Conservation (phyloP, 2,113 vertebrate genomes). For the Zapus hudsonius region DNA sequence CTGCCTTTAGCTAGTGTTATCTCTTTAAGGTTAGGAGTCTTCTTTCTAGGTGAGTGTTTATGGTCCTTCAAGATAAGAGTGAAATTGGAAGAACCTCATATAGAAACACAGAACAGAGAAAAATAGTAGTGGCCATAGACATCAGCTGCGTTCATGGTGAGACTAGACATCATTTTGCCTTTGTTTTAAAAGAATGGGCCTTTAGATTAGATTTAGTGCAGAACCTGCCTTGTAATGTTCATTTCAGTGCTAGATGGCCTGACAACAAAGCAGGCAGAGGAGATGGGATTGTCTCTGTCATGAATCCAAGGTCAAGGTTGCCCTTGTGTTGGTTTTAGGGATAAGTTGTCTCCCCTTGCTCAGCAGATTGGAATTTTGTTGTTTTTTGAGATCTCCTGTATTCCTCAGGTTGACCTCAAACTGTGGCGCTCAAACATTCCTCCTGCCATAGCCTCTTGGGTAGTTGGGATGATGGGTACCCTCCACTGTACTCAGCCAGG, state of each 20-base stretch:
- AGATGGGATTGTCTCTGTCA: neutral
- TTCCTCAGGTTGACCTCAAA: neutral
- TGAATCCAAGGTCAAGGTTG: neutral
- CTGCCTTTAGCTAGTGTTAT: neutral
- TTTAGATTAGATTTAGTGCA: constrained; percentile 1
- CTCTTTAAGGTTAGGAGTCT: constrained; percentile 15
- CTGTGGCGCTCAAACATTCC: neutral
- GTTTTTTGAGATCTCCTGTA: neutral
- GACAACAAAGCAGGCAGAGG: neutral
- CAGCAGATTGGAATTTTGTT: neutral
- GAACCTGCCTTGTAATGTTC: neutral
- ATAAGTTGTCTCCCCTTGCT: accelerated
- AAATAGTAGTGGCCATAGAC: neutral
- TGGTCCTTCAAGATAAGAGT: neutral
- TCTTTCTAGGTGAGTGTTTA: constrained; percentile 41
- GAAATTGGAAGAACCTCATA: constrained; percentile 13
- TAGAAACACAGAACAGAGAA: neutral
- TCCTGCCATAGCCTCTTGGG: neutral
- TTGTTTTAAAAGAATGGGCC: neutral
- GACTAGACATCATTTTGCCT: neutral
- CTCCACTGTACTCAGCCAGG: neutral
- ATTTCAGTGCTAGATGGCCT: neutral
- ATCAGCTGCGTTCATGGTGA: neutral
- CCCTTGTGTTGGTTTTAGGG: neutral
- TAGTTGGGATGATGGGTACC: neutral